Percentiles rank a stretch among this genome's conserved stretches.
phyloP scores from a whole-genome alignment of 53 echinoderm and acorn worm species.

The Echinometra lucunter region DNA sequence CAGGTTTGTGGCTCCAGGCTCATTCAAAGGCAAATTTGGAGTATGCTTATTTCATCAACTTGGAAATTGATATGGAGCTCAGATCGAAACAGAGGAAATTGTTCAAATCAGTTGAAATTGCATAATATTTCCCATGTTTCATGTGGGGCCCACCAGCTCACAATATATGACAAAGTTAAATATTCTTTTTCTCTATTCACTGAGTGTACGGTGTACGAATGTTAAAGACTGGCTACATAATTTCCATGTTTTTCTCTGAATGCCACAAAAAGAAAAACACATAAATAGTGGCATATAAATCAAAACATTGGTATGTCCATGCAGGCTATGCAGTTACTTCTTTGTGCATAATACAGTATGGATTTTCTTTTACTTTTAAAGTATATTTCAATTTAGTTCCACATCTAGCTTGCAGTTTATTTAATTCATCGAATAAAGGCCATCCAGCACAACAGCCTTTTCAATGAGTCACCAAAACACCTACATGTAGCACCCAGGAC shows the following conservation, averaged over 20 bases:
- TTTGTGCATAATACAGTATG: too few relatives aligned
- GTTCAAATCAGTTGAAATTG: background rate
- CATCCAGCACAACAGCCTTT: background rate
- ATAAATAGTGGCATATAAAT: too few relatives aligned
- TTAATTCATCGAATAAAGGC: background rate
- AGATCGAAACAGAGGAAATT: slow-evolving; percentile 58
- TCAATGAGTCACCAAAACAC: background rate
- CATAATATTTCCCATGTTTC: background rate
- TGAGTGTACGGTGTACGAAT: too few relatives aligned
- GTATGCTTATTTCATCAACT: slow-evolving; percentile 29
- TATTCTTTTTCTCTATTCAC: background rate
- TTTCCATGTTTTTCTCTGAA: too few relatives aligned
- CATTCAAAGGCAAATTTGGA: slow-evolving; percentile 41
- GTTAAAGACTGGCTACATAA: too few relatives aligned
- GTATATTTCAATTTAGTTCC: background rate
- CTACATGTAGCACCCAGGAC: background rate
- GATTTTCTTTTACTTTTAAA: too few relatives aligned
- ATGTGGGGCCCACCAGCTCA: background rate
- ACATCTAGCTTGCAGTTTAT: background rate
- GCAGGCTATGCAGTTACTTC: too few relatives aligned
- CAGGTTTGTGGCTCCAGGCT: slow-evolving; percentile 31
- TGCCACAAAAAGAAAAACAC: too few relatives aligned
- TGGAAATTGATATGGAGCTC: background rate
- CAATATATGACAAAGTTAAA: background rate
- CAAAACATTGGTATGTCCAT: too few relatives aligned